These are phyloP conservation scores for Bovichtus variegatus DNA, from an alignment of 2,797 vertebrate genomes.

Conservation along the genomic window DNA sequence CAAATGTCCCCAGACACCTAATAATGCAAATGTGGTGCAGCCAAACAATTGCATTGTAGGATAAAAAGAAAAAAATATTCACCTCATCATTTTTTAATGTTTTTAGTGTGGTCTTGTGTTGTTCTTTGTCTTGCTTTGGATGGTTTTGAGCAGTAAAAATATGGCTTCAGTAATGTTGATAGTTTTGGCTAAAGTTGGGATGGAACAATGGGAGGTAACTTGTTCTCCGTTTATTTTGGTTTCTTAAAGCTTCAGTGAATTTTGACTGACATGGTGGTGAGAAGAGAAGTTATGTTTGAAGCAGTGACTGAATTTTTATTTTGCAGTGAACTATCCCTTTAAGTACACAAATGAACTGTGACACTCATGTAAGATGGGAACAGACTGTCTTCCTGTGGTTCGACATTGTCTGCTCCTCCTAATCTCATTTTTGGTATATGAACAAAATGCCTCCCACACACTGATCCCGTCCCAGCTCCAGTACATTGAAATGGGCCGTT, in stretches of 20 bases:
- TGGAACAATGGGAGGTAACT: constrained; percentile 25
- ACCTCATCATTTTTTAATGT: not conserved
- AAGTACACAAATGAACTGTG: constrained; percentile 63
- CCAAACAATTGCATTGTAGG: not conserved
- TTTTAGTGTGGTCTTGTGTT: not conserved
- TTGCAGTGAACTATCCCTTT: constrained; percentile 49
- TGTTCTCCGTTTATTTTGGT: not conserved
- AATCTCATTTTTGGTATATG: constrained; percentile 73
- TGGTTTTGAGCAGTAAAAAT: not conserved
- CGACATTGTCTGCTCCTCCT: constrained; percentile 69
- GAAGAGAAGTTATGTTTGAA: constrained; percentile 39
- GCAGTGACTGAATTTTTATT: constrained; percentile 42
- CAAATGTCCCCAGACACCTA: not conserved
- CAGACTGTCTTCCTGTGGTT: constrained; percentile 61
- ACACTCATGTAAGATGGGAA: constrained; percentile 62
- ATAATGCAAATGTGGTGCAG: constrained; percentile 3
- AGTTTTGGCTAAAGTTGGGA: constrained; percentile 18
- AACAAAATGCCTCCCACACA: constrained; percentile 81
- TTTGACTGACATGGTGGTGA: constrained; percentile 36
- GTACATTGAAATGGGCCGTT: constrained; percentile 77
- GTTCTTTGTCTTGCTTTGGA: constrained; percentile 5
- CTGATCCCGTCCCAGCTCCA: constrained; percentile 69
- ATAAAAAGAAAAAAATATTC: not conserved
- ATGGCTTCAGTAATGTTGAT: not conserved
- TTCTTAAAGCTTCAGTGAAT: constrained; percentile 19